A percentile compares a stretch with the other conserved stretches of the same genome.
Conservation (phyloP, 2,797 vertebrate species). For the Meriones psammophilus region DNA sequence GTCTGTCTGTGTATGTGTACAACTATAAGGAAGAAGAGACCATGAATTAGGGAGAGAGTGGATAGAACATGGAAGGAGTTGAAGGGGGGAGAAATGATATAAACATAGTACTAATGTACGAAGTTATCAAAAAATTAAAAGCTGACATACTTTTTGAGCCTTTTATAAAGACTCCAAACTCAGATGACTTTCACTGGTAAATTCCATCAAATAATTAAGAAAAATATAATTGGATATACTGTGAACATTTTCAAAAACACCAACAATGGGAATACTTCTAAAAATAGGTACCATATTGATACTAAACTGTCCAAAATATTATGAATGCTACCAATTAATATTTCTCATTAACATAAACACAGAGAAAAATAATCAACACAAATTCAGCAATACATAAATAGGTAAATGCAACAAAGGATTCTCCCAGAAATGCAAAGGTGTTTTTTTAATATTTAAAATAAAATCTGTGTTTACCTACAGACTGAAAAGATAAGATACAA, state of each 20-base stretch:
- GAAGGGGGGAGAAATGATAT: not conserved
- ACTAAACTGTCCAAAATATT: not conserved
- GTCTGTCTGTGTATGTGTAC: not conserved
- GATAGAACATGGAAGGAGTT: not conserved
- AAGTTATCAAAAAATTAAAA: not conserved
- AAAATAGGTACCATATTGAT: not conserved
- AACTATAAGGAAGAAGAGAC: not conserved
- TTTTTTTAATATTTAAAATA: slow-evolving; percentile 38
- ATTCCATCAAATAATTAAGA: slow-evolving; percentile 28
- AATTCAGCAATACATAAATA: not conserved
- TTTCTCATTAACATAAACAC: not conserved
- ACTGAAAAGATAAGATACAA: not conserved
- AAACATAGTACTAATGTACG: not conserved
- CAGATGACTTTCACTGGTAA: not conserved
- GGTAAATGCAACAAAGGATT: not conserved
- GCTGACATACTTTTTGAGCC: not conserved
- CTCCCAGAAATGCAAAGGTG: not conserved
- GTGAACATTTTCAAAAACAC: slow-evolving; percentile 15
- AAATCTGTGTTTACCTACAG: slow-evolving; percentile 38
- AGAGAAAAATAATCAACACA: not conserved
- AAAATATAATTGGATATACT: slow-evolving; percentile 14
- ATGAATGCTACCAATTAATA: not conserved
- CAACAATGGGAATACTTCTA: not conserved
- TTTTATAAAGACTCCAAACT: not conserved
- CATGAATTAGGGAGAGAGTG: not conserved